Evolutionary conservation across 2,113 vertebrate genomes (phyloP), one percentile per base, ranked within the genome.

Genomic region (Thymallus thymallus): DNA sequence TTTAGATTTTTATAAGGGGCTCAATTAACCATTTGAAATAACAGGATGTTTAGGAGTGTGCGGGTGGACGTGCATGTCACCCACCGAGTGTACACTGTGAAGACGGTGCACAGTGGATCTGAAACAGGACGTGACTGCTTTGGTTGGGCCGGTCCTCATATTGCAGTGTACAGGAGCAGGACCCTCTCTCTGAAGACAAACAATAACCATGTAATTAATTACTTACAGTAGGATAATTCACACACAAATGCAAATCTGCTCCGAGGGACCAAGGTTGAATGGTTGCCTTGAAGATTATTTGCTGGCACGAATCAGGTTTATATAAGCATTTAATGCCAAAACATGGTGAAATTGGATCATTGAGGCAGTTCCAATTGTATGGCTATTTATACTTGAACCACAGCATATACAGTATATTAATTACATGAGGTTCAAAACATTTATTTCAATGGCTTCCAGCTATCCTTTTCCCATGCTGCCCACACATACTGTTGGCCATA

Each of bases 41-140:
- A 48, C 46, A 14, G 14, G 46, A 48, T 2, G 46, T 48, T 12
- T 13, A 14, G 4, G 46, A 16, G 22, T 16, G 26, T 55, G 46
- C 14, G 10, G 20, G 24, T 72, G 75, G 92, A 5, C 5, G 30
- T 32, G 30, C 30, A 5, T 32, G 35, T 2, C 26, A 26, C 94
- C 94, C 82, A 95, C 94, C 20, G 90, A 91, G 74, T 32, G 22
- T 0, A 73, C 10, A 1, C 80, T 71, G 69, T 91, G 73, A 61
- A 95, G 89, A 18, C 92, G 90, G 4, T 94, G 94, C 18, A 94
- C 84, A 16, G 69, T 92, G 58, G 93, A 95, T 26, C 82, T 90
- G 84, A 96, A 96, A 81, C 91, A 93, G 71, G 94, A 96, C 12
- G 92, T 92, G 67, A 95, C 51, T 63, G 75, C 79, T 69, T 6